phyloP scores from a whole-genome alignment of 2,113 vertebrate genomes.

The Catharus minimus region DNA sequence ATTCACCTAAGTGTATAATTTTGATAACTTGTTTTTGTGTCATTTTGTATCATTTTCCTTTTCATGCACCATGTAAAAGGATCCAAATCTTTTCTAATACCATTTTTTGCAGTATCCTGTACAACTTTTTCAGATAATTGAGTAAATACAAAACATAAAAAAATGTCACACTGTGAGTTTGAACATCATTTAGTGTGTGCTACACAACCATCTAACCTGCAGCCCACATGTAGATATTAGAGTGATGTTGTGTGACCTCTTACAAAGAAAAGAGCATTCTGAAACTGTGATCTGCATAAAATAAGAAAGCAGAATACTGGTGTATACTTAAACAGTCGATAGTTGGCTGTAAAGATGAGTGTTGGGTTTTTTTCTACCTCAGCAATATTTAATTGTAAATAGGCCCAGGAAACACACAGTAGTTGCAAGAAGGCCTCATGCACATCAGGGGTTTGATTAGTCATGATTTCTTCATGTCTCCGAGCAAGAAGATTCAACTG shows the following conservation, averaged over 20 bases:
- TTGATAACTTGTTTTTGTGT: neutral
- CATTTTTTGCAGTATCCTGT: neutral
- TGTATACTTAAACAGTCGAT: neutral
- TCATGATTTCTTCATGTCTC: neutral
- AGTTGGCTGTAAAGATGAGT: neutral
- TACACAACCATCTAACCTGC: neutral
- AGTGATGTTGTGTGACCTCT: neutral
- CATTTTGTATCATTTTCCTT: neutral
- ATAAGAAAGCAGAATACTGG: neutral
- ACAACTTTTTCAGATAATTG: neutral
- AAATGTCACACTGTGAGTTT: neutral
- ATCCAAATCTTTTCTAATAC: neutral
- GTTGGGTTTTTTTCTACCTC: neutral
- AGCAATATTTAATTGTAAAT: neutral
- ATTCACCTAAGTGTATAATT: neutral
- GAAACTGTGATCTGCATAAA: neutral
- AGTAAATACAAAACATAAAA: neutral
- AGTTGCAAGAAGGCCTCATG: neutral
- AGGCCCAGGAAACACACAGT: neutral
- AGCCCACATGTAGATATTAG: neutral
- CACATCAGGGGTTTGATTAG: neutral
- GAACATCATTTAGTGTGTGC: neutral
- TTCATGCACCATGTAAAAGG: neutral
- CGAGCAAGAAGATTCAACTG: neutral
- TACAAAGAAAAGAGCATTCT: neutral